A percentile compares a stretch with the other conserved stretches of the same genome.
These are phyloP conservation scores for Pachyramphus minor DNA, from an alignment of 2,113 vertebrate species.

Conservation along the genomic window DNA sequence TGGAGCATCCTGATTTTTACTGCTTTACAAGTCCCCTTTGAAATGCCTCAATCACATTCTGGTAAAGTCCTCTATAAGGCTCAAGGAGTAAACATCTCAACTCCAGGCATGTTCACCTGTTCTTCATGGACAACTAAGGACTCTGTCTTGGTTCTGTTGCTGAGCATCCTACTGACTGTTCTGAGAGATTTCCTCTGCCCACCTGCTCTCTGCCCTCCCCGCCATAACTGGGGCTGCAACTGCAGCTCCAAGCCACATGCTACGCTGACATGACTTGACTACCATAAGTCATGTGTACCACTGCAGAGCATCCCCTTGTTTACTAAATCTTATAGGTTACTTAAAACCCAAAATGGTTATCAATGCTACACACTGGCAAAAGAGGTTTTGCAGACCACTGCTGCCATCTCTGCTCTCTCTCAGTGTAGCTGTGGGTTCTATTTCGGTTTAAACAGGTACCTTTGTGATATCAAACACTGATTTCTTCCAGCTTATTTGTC, in stretches of 20 bases:
- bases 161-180: not conserved
- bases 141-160: not conserved
- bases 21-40: not conserved
- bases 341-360: not conserved
- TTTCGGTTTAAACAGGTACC: not conserved
- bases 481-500: not conserved
- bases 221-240: not conserved
- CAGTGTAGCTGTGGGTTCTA: not conserved
- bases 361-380: not conserved
- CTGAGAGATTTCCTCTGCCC: not conserved
- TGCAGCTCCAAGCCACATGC: not conserved
- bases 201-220: not conserved
- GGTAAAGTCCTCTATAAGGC: not conserved
- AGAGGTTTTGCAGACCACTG: not conserved
- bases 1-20: not conserved
- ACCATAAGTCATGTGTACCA: accelerated
- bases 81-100: not conserved
- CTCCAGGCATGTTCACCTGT: not conserved
- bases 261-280: not conserved
- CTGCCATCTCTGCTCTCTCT: not conserved
- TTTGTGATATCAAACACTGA: not conserved
- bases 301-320: not conserved
- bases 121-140: not conserved
- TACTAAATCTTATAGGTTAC: not conserved
- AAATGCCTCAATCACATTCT: not conserved